A percentile compares a stretch with the other conserved stretches of the same genome.
These are phyloP conservation scores for Papilio dardanus DNA, from an alignment of 1,140 invertebrate genomes.

Conservation along the genomic window DNA sequence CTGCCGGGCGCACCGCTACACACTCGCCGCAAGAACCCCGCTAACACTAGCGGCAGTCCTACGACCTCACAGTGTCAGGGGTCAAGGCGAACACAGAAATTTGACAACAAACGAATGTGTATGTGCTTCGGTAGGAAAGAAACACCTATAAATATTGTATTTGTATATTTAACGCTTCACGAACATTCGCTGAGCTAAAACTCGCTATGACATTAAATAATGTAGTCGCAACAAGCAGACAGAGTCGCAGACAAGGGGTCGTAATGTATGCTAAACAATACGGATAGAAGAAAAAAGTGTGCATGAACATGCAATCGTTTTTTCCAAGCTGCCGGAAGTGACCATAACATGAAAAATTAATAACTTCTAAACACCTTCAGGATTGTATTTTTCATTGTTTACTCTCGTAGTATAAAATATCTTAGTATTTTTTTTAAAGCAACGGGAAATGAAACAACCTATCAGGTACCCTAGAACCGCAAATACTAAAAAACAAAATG, in stretches of 20 bases:
- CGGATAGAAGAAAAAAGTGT: not conserved
- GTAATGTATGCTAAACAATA: not conserved
- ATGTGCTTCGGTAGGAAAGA: not conserved
- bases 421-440: not conserved
- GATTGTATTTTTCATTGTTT: not conserved
- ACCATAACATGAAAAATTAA: not conserved
- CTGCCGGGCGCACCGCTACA: not conserved
- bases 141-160: not conserved
- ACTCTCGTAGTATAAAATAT: too few relatives aligned
- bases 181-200: slow-evolving; percentile 29
- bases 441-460: not conserved
- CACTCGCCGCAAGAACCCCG: not conserved
- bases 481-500: too few relatives aligned
- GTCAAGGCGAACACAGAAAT: not conserved
- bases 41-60: not conserved
- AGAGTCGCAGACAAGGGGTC: not conserved
- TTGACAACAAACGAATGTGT: slow-evolving; percentile 1
- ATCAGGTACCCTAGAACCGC: too few relatives aligned
- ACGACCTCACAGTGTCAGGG: not conserved
- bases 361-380: not conserved
- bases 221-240: slow-evolving; percentile 24
- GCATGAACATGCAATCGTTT: not conserved
- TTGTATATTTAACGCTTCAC: not conserved
- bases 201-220: slow-evolving; percentile 1
- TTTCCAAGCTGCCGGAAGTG: not conserved